phyloP scores from a whole-genome alignment of 2,888 invertebrate genomes.

The Urechis unicinctus region DNA sequence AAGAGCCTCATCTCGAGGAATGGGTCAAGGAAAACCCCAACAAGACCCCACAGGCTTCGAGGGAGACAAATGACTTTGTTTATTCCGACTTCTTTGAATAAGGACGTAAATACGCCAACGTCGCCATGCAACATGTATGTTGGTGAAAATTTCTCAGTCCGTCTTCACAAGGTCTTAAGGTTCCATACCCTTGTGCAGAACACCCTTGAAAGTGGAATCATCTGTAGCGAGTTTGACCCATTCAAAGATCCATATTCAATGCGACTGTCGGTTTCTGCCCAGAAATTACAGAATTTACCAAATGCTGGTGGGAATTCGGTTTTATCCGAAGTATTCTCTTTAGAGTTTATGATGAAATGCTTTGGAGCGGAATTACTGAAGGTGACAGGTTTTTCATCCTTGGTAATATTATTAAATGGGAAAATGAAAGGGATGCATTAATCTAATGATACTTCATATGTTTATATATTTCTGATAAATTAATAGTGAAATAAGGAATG shows the following conservation, averaged over 20 bases:
- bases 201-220: slow-evolving; percentile 19
- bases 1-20: too few species aligned
- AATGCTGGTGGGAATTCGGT: slow-evolving; percentile 46
- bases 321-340: slow-evolving; percentile 42
- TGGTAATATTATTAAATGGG: too few species aligned
- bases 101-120: slow-evolving; percentile 21
- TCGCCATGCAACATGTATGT: neutral
- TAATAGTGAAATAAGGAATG: neutral
- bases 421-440: too few species aligned
- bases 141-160: neutral
- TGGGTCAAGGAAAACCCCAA: too few species aligned
- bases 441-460: too few species aligned
- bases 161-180: neutral
- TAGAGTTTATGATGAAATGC: slow-evolving; percentile 27
- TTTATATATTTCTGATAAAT: neutral
- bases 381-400: too few species aligned
- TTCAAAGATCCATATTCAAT: slow-evolving; percentile 24
- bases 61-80: too few species aligned
- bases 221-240: slow-evolving; percentile 29
- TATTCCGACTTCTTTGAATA: too few species aligned
- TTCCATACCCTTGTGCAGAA: neutral
- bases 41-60: too few species aligned
- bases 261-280: slow-evolving; percentile 30
- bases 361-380: slow-evolving; percentile 24
- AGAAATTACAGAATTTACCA: slow-evolving; percentile 31